phyloP scores from a whole-genome alignment of 2,113 vertebrate genomes.

The Epinephelus fuscoguttatus region DNA sequence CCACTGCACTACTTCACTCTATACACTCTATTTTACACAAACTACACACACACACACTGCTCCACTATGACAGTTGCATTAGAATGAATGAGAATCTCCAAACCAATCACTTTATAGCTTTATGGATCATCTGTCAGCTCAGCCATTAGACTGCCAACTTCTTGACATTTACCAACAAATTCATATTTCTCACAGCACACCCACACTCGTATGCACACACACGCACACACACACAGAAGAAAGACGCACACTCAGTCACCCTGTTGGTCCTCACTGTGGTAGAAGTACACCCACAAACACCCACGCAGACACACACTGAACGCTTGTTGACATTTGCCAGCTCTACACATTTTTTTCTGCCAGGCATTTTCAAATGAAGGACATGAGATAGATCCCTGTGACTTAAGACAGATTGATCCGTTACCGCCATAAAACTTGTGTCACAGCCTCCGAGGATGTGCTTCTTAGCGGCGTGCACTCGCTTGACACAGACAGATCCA shows the following conservation, averaged over 20 bases:
- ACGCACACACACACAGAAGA: conserved; percentile 12
- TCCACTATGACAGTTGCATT: conserved; percentile 69
- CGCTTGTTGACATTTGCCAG: conserved; percentile 82
- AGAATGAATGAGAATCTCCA: conserved; percentile 75
- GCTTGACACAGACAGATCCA: conserved; percentile 71
- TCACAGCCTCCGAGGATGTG: conserved; percentile 59
- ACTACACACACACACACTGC: conserved; percentile 13
- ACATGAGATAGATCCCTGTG: conserved; percentile 74
- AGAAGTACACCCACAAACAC: conserved; percentile 52
- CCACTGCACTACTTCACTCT: conserved; percentile 20
- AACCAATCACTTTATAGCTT: conserved; percentile 78
- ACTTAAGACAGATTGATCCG: conserved; percentile 81
- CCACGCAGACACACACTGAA: conserved; percentile 59
- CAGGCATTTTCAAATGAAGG: conserved; percentile 75
- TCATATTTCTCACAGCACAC: conserved; percentile 76
- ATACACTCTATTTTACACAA: not conserved
- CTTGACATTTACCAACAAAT: conserved; percentile 84
- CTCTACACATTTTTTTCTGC: conserved; percentile 68
- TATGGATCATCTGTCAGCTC: conserved; percentile 81
- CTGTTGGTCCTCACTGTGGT: conserved; percentile 55
- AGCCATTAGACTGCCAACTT: conserved; percentile 81
- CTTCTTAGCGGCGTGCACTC: conserved; percentile 39
- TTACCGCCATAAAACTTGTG: conserved; percentile 75
- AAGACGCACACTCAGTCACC: conserved; percentile 56
- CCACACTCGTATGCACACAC: conserved; percentile 25